Conservation (phyloP, 1,140 invertebrate genomes). For the Drosophila aff. region DNA sequence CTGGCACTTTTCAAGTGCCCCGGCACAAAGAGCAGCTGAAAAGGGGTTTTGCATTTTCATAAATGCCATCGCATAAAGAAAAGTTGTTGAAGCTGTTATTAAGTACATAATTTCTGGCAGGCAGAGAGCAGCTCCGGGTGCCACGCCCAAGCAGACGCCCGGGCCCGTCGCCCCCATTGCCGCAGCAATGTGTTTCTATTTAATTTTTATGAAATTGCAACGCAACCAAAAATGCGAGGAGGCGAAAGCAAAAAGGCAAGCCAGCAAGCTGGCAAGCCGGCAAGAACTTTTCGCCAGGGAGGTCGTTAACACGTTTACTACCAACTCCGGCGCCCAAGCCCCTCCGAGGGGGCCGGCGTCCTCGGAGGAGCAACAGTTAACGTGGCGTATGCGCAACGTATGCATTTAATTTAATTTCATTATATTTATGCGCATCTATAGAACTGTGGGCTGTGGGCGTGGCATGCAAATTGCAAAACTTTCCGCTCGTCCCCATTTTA, state of each 20-base stretch:
- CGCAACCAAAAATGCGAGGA: constrained; percentile 75
- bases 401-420: constrained; percentile 84
- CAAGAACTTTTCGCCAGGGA: constrained; percentile 71
- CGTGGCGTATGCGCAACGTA: constrained; percentile 82
- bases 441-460: constrained; percentile 50
- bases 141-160: constrained; percentile 47
- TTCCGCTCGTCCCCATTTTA: constrained; percentile 64
- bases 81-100: constrained; percentile 81
- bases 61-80: constrained; percentile 77
- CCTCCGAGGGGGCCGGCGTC: not conserved
- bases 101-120: constrained; percentile 75
- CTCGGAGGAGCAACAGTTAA: constrained; percentile 75
- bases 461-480: constrained; percentile 75
- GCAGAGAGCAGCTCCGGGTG: constrained; percentile 36
- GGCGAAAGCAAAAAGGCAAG: constrained; percentile 54
- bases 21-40: constrained; percentile 56
- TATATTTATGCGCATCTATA: constrained; percentile 82
- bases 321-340: not conserved
- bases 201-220: constrained; percentile 82
- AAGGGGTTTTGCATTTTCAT: constrained; percentile 77
- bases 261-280: constrained; percentile 60
- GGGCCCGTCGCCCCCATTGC: not conserved
- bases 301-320: constrained; percentile 76
- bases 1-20: constrained; percentile 64
- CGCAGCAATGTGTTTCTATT: constrained; percentile 71